These are phyloP conservation scores for Eptesicus fuscus DNA, from an alignment of 2,113 vertebrate species.

Conservation along the genomic window DNA sequence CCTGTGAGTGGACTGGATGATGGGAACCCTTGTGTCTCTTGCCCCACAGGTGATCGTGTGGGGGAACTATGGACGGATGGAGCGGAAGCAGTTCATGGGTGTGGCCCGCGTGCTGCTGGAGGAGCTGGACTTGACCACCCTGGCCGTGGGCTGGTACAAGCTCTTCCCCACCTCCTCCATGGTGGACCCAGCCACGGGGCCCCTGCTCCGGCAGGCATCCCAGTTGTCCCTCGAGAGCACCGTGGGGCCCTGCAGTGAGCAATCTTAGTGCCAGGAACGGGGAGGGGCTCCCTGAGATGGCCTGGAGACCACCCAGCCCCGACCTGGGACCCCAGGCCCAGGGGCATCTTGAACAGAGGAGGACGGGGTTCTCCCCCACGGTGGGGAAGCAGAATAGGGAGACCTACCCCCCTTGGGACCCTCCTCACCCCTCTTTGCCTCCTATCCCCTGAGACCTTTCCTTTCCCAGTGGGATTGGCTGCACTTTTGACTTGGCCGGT, in stretches of 20 bases:
- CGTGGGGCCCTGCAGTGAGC: conserved; percentile 95
- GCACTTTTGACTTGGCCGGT: conserved; percentile 67
- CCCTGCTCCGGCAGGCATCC: conserved; percentile 95
- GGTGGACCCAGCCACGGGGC: conserved; percentile 95
- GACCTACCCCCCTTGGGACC: conserved; percentile 57
- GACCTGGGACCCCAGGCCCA: conserved; percentile 69
- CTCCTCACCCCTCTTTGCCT: conserved; percentile 66
- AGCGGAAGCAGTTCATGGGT: conserved; percentile 98
- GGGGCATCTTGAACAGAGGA: conserved; percentile 59
- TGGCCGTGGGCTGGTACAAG: conserved; percentile 99
- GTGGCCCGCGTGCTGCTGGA: conserved; percentile 96
- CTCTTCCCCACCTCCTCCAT: conserved; percentile 99
- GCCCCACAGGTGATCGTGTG: conserved; percentile 93
- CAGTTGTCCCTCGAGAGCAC: conserved; percentile 99
- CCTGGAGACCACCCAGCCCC: conserved; percentile 63
- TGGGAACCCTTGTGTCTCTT: not conserved
- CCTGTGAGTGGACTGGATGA: not conserved
- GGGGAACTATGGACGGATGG: conserved; percentile 99
- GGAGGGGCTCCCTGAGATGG: conserved; percentile 66
- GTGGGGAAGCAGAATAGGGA: conserved; percentile 63
- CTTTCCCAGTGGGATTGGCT: conserved; percentile 68
- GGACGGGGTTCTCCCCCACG: conserved; percentile 47
- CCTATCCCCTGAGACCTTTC: conserved; percentile 60
- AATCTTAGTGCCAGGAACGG: conserved; percentile 85
- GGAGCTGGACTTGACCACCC: conserved; percentile 95